Conservation (phyloP, 2,797 vertebrate species). For the Chloroceryle inda region DNA sequence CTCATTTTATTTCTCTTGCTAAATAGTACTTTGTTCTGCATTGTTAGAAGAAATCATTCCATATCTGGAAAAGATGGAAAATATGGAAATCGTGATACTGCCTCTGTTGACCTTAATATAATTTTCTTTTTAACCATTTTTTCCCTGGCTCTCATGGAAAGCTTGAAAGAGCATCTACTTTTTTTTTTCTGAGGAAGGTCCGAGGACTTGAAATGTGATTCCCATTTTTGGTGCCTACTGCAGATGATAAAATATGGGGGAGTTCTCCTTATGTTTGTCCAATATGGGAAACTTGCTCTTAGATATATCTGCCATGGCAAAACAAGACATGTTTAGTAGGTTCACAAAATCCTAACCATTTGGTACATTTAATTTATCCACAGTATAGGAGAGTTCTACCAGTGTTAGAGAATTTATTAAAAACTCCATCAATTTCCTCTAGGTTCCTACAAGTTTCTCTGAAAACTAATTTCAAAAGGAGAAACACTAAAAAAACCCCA, state of each 20-base stretch:
- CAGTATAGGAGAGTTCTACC: background rate
- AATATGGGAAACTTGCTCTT: background rate
- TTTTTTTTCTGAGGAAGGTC: background rate
- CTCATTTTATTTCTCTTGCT: conserved; percentile 19
- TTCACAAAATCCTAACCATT: background rate
- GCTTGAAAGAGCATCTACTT: background rate
- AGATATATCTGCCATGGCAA: background rate
- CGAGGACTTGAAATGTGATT: background rate
- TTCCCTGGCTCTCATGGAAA: background rate
- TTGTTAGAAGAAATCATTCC: background rate
- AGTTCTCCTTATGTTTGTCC: background rate
- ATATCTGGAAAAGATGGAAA: background rate
- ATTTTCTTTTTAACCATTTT: background rate
- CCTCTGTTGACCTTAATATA: background rate
- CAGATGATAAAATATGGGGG: background rate
- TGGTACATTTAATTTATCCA: background rate
- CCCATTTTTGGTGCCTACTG: background rate
- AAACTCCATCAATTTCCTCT: background rate
- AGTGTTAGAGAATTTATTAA: background rate
- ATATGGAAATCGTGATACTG: background rate
- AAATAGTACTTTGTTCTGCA: background rate
- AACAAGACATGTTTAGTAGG: background rate
- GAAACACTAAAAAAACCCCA: accelerated
- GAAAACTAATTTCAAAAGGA: background rate
- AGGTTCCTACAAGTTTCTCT: background rate